Percentiles rank a stretch among this genome's conserved stretches.
phyloP scores from a whole-genome alignment of 2,113 vertebrate genomes.

The Gasterosteus aculeatus region DNA sequence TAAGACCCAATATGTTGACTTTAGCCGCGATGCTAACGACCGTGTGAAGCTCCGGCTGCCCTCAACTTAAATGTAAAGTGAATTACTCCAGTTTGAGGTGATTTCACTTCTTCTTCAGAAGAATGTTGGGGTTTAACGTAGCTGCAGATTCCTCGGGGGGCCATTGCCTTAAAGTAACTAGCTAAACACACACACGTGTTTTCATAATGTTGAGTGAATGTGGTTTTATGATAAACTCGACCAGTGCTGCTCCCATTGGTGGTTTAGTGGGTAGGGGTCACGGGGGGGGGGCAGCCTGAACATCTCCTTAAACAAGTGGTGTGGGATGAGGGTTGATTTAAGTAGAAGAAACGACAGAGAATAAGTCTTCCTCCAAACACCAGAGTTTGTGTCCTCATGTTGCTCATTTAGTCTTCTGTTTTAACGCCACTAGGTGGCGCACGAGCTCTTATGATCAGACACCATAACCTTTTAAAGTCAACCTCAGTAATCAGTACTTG shows the following conservation, averaged over 20 bases:
- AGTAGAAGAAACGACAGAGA: not conserved
- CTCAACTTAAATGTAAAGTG: not conserved
- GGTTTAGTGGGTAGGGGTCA: not conserved
- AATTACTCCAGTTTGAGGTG: not conserved
- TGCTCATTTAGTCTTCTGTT: not conserved
- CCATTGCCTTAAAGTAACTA: not conserved
- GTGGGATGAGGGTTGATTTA: not conserved
- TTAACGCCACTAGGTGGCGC: slow-evolving; percentile 56
- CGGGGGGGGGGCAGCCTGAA: too few species aligned
- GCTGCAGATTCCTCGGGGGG: not conserved
- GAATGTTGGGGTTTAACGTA: not conserved
- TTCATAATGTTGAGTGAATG: not conserved
- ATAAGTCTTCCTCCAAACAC: not conserved
- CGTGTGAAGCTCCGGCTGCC: not conserved
- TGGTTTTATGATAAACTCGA: not conserved
- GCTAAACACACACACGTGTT: not conserved
- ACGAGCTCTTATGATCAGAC: slow-evolving; percentile 1
- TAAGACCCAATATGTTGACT: slow-evolving; percentile 23
- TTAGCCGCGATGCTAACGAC: slow-evolving; percentile 53
- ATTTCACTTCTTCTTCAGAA: not conserved
- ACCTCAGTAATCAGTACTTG: slow-evolving; percentile 1
- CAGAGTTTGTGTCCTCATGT: not conserved
- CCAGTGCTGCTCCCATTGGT: too few species aligned
- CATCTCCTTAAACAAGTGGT: not conserved
- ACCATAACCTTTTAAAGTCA: too few species aligned